Conservation (phyloP, 2,797 vertebrate species). For the Lutjanus campechanus region DNA sequence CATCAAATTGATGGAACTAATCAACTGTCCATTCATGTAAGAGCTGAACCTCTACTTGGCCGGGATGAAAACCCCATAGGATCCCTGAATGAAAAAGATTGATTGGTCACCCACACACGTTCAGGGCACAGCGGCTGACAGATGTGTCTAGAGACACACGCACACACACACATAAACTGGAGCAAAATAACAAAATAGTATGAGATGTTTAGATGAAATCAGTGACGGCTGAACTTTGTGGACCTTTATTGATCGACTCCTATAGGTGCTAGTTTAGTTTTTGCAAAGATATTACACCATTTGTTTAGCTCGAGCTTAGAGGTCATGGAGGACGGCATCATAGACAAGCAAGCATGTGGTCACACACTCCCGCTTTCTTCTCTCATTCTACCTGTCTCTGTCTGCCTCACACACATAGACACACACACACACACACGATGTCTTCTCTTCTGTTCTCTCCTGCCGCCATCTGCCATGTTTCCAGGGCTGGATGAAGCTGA, state of each 20-base stretch:
- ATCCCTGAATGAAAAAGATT: constrained; percentile 53
- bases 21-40: constrained; percentile 65
- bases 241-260: constrained; percentile 4
- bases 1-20: constrained; percentile 50
- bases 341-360: constrained; percentile 36
- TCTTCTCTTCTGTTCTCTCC: constrained; percentile 69
- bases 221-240: constrained; percentile 1
- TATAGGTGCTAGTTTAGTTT: constrained; percentile 22
- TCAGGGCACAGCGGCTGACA: constrained; percentile 14
- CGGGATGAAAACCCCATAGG: constrained; percentile 31
- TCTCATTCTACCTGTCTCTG: constrained; percentile 47
- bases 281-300: constrained; percentile 11
- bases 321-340: constrained; percentile 30
- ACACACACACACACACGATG: constrained; percentile 1
- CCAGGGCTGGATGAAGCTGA: constrained; percentile 75
- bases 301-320: constrained; percentile 34
- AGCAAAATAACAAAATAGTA: constrained; percentile 14
- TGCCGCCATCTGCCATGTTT: constrained; percentile 79
- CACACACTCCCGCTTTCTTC: constrained; percentile 23
- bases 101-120: constrained; percentile 52
- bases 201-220: constrained; percentile 9
- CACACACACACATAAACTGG: background rate
- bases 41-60: constrained; percentile 35
- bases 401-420: constrained; percentile 24
- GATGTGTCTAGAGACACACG: constrained; percentile 34